Evolutionary conservation across 2,888 invertebrate species (phyloP).

Genomic region (Tortrix viridana): DNA sequence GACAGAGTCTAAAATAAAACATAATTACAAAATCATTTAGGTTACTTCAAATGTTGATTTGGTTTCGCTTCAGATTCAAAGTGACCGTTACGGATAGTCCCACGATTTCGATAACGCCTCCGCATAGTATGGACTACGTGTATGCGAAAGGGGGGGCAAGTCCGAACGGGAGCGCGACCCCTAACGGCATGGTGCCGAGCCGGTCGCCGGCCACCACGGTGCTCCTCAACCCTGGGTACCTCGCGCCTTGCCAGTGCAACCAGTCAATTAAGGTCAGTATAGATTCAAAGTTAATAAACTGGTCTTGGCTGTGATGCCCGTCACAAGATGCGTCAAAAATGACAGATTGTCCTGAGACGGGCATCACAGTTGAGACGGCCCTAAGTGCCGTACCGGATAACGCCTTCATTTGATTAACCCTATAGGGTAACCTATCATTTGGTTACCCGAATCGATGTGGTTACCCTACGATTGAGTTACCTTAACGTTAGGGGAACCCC

Average conservation of each 20-base stretch:
- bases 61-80: conserved; percentile 62
- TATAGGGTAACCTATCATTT: too few species aligned
- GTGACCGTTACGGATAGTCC: conserved; percentile 76
- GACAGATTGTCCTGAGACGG: too few species aligned
- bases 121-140: conserved; percentile 77
- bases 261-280: conserved; percentile 71
- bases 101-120: conserved; percentile 75
- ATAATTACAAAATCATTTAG: conserved; percentile 6
- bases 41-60: conserved; percentile 4
- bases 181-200: conserved; percentile 72
- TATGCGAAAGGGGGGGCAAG: conserved; percentile 69
- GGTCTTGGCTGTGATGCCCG: too few species aligned
- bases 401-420: too few species aligned
- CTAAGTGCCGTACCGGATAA: too few species aligned
- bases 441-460: too few species aligned
- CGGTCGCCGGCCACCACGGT: conserved; percentile 74
- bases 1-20: too few species aligned
- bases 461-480: too few species aligned
- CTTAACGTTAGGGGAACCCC: too few species aligned
- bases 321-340: too few species aligned
- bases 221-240: conserved; percentile 72
- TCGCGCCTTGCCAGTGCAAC: conserved; percentile 79
- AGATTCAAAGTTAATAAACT: too few species aligned
- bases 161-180: conserved; percentile 75
- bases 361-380: too few species aligned